phyloP scores from a whole-genome alignment of 2,113 vertebrate genomes.

The Forbesichthys agassizii region DNA sequence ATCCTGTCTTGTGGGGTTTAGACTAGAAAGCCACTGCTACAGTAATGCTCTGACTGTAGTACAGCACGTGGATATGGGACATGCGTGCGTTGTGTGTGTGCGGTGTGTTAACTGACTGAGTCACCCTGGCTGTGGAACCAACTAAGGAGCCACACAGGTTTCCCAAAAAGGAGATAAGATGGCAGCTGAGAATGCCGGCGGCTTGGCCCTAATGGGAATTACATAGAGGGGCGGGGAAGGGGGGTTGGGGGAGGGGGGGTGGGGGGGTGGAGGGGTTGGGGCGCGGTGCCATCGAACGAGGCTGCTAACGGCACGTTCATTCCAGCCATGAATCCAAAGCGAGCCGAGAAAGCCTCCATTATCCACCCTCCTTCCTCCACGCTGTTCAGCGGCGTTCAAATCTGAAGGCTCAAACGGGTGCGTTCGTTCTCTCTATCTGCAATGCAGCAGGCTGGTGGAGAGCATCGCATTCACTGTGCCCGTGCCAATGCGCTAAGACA shows the following conservation, averaged over 20 bases:
- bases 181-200: conserved; percentile 67
- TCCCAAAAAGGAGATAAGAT: conserved; percentile 63
- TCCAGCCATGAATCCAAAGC: conserved; percentile 44
- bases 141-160: conserved; percentile 42
- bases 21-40: background rate
- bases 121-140: conserved; percentile 32
- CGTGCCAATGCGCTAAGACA: conserved; percentile 54
- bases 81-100: conserved; percentile 12
- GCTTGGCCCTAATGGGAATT: conserved; percentile 42
- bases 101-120: conserved; percentile 17
- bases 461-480: conserved; percentile 51
- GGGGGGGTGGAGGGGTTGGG: too few species aligned
- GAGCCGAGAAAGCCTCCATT: conserved; percentile 1
- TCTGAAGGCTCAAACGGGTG: conserved; percentile 58
- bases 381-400: conserved; percentile 58
- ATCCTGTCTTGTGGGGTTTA: conserved; percentile 17
- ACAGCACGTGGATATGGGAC: conserved; percentile 8
- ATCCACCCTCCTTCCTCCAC: background rate
- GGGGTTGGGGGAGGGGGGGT: too few species aligned
- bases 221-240: background rate
- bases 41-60: conserved; percentile 15
- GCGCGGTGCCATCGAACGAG: conserved; percentile 33
- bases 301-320: conserved; percentile 38
- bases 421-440: conserved; percentile 70
- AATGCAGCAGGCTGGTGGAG: conserved; percentile 70